Percentiles rank a stretch among this genome's conserved stretches.
phyloP scores from a whole-genome alignment of 1,140 invertebrate genomes.

The Orius laevigatus region DNA sequence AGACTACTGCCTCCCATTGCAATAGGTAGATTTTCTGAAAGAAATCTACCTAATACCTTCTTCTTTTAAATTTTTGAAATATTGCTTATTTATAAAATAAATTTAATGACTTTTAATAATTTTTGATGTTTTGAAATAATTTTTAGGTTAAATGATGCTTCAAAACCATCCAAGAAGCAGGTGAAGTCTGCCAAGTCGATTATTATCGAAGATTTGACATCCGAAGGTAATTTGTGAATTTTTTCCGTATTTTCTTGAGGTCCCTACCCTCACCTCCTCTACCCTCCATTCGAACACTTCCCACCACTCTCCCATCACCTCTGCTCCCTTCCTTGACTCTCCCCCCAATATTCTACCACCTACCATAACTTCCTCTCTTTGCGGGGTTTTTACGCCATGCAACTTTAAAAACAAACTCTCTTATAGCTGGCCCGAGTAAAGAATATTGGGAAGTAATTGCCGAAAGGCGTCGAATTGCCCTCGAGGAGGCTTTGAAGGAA shows the following conservation, averaged over 20 bases:
- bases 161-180: background rate
- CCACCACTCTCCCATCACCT: no score
- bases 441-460: constrained; percentile 50
- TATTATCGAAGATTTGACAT: constrained; percentile 17
- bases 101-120: no score
- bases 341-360: no score
- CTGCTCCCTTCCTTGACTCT: no score
- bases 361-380: no score
- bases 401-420: background rate
- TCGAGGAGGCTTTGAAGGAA: constrained; percentile 46
- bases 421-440: constrained; percentile 34
- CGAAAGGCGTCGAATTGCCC: constrained; percentile 41
- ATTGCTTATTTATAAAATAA: background rate
- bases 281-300: no score
- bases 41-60: no score
- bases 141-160: background rate
- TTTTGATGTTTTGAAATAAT: no score
- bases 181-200: constrained; percentile 10
- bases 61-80: background rate
- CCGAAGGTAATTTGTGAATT: constrained; percentile 9
- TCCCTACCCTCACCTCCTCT: background rate
- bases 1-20: no score
- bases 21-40: no score
- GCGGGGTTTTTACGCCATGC: no score
- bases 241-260: background rate